Evolutionary conservation across 2,888 invertebrate species (phyloP).

Genomic region (Melinaea marsaeus): DNA sequence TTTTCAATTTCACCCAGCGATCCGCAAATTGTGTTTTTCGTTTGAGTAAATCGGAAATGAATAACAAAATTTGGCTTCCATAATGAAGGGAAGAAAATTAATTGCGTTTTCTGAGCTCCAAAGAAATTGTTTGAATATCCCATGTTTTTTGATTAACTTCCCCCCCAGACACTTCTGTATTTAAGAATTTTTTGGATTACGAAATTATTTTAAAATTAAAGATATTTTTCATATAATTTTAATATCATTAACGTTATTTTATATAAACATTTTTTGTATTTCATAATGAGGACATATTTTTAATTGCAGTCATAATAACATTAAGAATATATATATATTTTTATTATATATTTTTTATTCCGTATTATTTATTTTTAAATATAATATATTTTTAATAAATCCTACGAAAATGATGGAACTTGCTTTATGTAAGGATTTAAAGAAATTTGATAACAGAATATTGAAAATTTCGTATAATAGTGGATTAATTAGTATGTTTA

Average conservation of each 20-base stretch:
- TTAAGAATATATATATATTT: too few relatives aligned
- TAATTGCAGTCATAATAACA: too few relatives aligned
- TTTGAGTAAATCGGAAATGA: slow-evolving; percentile 72
- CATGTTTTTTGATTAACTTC: slow-evolving; percentile 26
- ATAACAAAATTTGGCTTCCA: slow-evolving; percentile 67
- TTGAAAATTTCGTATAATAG: not conserved
- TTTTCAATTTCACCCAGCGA: slow-evolving; percentile 74
- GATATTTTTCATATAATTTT: not conserved
- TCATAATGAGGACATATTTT: too few relatives aligned
- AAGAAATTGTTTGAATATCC: slow-evolving; percentile 24
- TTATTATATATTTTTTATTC: too few relatives aligned
- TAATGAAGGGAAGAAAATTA: slow-evolving; percentile 60
- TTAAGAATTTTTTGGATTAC: slow-evolving; percentile 8
- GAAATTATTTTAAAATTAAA: not conserved
- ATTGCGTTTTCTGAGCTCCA: slow-evolving; percentile 48
- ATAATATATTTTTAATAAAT: too few relatives aligned
- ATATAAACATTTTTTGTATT: too few relatives aligned
- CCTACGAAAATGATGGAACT: too few relatives aligned
- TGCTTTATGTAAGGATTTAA: too few relatives aligned
- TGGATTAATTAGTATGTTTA: slow-evolving; percentile 8
- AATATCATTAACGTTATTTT: too few relatives aligned
- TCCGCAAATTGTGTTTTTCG: slow-evolving; percentile 74
- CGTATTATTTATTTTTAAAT: too few relatives aligned
- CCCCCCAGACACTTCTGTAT: slow-evolving; percentile 15
- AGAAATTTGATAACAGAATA: not conserved